Evolutionary conservation across 2,888 invertebrate genomes (phyloP).

Genomic region (Chalcosyrphus nemorum): DNA sequence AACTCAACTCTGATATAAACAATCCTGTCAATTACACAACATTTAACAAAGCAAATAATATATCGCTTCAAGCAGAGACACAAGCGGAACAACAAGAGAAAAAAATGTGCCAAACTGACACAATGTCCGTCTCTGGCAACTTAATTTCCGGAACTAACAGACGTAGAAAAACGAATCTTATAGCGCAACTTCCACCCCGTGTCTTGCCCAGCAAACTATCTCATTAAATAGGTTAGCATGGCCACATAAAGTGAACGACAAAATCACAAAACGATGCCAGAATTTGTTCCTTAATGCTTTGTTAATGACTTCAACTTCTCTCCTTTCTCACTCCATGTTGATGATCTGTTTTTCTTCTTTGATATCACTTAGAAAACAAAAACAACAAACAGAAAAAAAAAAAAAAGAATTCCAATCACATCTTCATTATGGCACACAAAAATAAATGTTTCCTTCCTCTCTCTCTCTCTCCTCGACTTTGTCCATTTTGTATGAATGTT

Average conservation of each 20-base stretch:
- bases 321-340: background rate
- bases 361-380: background rate
- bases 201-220: background rate
- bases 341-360: background rate
- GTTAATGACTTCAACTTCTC: constrained; percentile 67
- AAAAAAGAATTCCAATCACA: constrained; percentile 27
- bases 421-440: constrained; percentile 41
- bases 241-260: constrained; percentile 13
- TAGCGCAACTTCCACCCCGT: background rate
- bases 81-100: background rate
- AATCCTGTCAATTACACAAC: background rate
- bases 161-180: background rate
- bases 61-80: background rate
- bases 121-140: constrained; percentile 1
- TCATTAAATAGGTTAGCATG: constrained; percentile 3
- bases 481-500: background rate
- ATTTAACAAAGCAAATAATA: background rate
- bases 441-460: constrained; percentile 34
- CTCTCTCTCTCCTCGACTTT: background rate
- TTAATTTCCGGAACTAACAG: background rate
- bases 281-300: constrained; percentile 63
- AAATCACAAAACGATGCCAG: constrained; percentile 65
- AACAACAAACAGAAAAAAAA: background rate
- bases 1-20: background rate
- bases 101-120: background rate